A percentile compares a stretch with the other conserved stretches of the same genome.
Conservation (phyloP, 2,113 vertebrate genomes). For the Osmerus eperlanus region DNA sequence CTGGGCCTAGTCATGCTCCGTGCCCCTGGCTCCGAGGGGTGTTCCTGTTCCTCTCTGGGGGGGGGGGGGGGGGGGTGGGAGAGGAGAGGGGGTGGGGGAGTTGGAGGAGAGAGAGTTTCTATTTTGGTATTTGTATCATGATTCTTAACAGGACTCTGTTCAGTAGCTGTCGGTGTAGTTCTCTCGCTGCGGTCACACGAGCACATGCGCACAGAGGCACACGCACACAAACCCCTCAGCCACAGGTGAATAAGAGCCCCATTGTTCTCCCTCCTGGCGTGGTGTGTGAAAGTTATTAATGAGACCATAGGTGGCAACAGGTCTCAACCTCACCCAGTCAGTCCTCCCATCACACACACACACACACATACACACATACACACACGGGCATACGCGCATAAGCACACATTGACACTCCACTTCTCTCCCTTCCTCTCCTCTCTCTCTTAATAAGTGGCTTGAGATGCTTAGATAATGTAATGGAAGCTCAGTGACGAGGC, state of each 20-base stretch:
- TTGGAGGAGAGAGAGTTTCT: background rate
- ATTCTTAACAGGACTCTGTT: background rate
- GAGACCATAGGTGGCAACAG: background rate
- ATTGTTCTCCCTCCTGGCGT: conserved; percentile 3
- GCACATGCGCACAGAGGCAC: background rate
- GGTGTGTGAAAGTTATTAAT: background rate
- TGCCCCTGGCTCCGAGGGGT: no score
- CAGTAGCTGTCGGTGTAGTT: background rate
- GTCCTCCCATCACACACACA: background rate
- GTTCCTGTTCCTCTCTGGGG: no score
- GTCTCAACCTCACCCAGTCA: background rate
- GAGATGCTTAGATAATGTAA: no score
- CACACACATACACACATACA: background rate
- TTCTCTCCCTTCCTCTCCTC: background rate
- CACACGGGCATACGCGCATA: no score
- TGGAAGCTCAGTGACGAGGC: no score
- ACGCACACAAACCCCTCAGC: background rate
- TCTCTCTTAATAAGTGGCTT: background rate
- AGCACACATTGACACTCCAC: no score
- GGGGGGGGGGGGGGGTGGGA: no score
- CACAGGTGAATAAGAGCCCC: background rate
- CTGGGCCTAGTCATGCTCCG: no score
- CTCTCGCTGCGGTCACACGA: background rate
- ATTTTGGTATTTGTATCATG: background rate
- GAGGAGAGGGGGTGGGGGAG: no score